Percentiles rank a stretch among this genome's conserved stretches.
Conservation (phyloP, 2,888 invertebrate species). For the Lordiphosa andalusiaca region DNA sequence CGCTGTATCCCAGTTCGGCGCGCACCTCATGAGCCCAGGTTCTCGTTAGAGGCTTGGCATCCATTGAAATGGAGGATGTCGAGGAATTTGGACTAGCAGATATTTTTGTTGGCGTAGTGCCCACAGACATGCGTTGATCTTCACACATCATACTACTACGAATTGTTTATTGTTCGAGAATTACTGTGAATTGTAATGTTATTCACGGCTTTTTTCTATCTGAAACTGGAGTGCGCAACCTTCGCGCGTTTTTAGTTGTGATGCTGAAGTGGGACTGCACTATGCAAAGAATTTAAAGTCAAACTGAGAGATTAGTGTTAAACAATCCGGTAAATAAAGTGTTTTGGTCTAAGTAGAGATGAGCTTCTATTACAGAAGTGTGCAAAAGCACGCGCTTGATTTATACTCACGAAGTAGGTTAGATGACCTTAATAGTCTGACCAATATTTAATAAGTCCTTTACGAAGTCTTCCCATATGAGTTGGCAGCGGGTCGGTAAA, state of each 20-base stretch:
- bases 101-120: constrained; percentile 43
- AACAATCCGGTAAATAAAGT: background rate
- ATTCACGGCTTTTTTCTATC: background rate
- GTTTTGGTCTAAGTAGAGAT: background rate
- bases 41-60: constrained; percentile 41
- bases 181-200: background rate
- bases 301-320: background rate
- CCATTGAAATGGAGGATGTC: constrained; percentile 47
- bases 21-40: constrained; percentile 75
- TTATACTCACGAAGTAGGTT: too few relatives aligned
- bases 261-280: constrained; percentile 15
- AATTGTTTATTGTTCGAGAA: constrained; percentile 1
- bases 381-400: too few relatives aligned
- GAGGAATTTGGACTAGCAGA: constrained; percentile 59
- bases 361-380: background rate
- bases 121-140: constrained; percentile 55
- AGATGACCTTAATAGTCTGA: too few relatives aligned
- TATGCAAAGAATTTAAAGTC: background rate
- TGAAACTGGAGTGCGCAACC: constrained; percentile 1
- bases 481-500: too few relatives aligned
- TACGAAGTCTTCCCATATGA: too few relatives aligned
- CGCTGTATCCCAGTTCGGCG: constrained; percentile 56
- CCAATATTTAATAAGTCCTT: too few relatives aligned
- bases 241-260: constrained; percentile 66
- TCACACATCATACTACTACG: constrained; percentile 51